phyloP scores from a whole-genome alignment of 2,888 invertebrate genomes.

The Andrena haemorrhoa region DNA sequence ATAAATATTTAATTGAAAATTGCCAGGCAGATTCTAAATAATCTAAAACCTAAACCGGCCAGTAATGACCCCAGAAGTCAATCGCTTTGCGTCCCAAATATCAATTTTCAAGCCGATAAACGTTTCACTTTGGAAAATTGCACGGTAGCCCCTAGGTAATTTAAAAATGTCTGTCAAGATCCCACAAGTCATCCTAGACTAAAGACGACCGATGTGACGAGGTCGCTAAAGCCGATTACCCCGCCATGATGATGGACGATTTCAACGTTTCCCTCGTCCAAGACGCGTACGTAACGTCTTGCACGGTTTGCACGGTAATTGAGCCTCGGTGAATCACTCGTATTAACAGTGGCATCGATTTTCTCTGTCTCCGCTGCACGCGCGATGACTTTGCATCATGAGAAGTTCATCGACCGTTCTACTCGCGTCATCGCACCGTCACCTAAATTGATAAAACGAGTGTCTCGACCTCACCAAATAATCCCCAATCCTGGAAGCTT shows the following conservation, averaged over 20 bases:
- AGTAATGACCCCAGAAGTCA: too few species aligned
- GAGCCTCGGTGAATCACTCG: slow-evolving; percentile 44
- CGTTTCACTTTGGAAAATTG: too few species aligned
- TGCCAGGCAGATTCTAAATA: too few species aligned
- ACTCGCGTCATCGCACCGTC: slow-evolving; percentile 8
- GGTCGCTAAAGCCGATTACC: too few species aligned
- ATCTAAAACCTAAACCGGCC: too few species aligned
- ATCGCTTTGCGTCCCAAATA: too few species aligned
- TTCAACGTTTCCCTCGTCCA: slow-evolving; percentile 26
- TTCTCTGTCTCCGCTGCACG: slow-evolving; percentile 14
- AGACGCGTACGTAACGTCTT: slow-evolving; percentile 19
- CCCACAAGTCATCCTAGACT: too few species aligned
- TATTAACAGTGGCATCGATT: slow-evolving; percentile 53
- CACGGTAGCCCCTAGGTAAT: too few species aligned
- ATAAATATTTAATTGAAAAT: too few species aligned
- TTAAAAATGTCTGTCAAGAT: too few species aligned
- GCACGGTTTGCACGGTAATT: slow-evolving; percentile 43
- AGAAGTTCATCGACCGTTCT: slow-evolving; percentile 43
- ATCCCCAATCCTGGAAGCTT: neutral
- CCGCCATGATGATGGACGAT: slow-evolving; percentile 6
- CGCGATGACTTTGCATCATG: slow-evolving; percentile 31
- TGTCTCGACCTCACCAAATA: neutral
- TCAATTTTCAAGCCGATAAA: too few species aligned
- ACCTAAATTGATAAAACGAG: slow-evolving; percentile 16
- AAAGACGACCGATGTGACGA: too few species aligned